Percentiles rank a stretch among this genome's conserved stretches.
phyloP scores from a whole-genome alignment of 2,797 vertebrate species.

The Chelon labrosus region DNA sequence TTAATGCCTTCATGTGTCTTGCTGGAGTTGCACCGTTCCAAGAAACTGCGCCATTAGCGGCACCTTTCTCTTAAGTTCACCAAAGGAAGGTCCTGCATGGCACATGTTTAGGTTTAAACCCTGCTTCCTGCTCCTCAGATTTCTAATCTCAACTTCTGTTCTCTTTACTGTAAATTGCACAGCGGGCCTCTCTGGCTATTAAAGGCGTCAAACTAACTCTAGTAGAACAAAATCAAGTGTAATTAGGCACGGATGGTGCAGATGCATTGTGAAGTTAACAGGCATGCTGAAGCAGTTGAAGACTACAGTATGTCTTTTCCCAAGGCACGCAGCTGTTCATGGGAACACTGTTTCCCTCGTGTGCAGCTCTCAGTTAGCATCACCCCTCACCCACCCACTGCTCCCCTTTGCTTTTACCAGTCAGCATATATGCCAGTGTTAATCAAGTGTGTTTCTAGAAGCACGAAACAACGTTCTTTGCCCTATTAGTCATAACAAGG shows the following conservation, averaged over 20 bases:
- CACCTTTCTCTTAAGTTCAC: slow-evolving; percentile 25
- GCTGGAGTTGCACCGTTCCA: slow-evolving; percentile 29
- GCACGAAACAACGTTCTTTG: slow-evolving; percentile 33
- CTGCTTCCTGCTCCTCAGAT: slow-evolving; percentile 13
- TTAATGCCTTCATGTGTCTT: slow-evolving; percentile 29
- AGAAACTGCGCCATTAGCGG: slow-evolving; percentile 23
- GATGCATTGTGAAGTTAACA: slow-evolving; percentile 35
- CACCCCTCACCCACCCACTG: slow-evolving; percentile 51
- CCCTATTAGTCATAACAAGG: slow-evolving; percentile 17
- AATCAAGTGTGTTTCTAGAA: slow-evolving; percentile 50
- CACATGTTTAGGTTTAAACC: slow-evolving; percentile 25
- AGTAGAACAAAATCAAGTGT: background rate
- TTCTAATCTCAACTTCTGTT: slow-evolving; percentile 30
- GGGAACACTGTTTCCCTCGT: slow-evolving; percentile 45
- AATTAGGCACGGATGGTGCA: slow-evolving; percentile 28
- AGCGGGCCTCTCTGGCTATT: slow-evolving; percentile 1
- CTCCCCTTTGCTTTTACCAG: slow-evolving; percentile 59
- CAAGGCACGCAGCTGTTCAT: slow-evolving; percentile 37
- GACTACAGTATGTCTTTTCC: slow-evolving; percentile 40
- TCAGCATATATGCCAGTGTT: slow-evolving; percentile 64
- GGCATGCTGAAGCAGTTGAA: slow-evolving; percentile 37
- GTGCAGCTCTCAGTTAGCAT: slow-evolving; percentile 51
- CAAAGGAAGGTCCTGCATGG: slow-evolving; percentile 7
- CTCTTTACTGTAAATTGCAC: slow-evolving; percentile 29
- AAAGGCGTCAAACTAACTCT: background rate